These are phyloP conservation scores for Notocelia uddmanniana DNA, from an alignment of 2,888 invertebrate species.

Conservation along the genomic window DNA sequence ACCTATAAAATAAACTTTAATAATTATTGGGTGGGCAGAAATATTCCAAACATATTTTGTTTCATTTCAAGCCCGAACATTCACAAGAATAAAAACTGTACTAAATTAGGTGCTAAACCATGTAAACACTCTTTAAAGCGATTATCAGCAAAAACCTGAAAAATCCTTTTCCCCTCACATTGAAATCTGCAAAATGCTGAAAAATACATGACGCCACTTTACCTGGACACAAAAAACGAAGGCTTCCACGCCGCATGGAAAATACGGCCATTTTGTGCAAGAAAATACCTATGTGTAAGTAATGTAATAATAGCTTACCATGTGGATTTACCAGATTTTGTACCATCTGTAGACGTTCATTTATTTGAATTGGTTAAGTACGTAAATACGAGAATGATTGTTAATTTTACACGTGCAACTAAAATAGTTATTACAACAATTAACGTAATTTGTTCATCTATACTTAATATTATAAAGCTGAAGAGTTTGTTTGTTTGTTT, in stretches of 20 bases:
- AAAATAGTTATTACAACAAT: no score
- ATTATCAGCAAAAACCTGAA: constrained; percentile 49
- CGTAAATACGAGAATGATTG: no score
- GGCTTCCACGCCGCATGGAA: constrained; percentile 20
- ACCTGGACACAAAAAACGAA: constrained; percentile 42
- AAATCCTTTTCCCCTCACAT: constrained; percentile 57
- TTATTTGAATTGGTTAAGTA: background rate
- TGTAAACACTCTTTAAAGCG: constrained; percentile 50
- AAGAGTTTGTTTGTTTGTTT: no score
- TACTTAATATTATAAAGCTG: no score
- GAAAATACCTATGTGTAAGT: background rate
- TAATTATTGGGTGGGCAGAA: background rate
- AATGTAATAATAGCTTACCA: background rate
- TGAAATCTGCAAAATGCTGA: constrained; percentile 57
- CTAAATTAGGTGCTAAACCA: background rate
- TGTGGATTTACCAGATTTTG: background rate
- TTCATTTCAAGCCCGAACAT: background rate
- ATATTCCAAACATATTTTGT: background rate
- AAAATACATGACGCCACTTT: constrained; percentile 53
- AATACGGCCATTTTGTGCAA: constrained; percentile 8
- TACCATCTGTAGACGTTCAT: background rate
- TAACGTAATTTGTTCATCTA: no score
- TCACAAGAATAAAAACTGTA: background rate
- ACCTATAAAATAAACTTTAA: background rate
- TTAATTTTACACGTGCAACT: background rate